Evolutionary conservation across 2,888 invertebrate genomes (phyloP).

Genomic region (Siphonodentalium dalli): DNA sequence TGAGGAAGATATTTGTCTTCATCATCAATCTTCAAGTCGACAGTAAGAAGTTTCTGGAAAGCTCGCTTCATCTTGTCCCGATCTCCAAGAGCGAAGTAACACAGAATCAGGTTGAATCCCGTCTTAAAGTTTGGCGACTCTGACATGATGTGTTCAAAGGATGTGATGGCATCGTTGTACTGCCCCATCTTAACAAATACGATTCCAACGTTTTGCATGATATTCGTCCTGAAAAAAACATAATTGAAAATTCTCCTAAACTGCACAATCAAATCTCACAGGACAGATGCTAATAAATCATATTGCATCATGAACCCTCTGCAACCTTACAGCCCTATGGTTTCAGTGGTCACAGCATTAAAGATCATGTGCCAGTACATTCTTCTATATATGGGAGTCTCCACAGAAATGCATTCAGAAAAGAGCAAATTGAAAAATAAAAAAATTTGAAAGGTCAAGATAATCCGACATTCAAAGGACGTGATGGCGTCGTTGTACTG

Average conservation of each 20-base stretch:
- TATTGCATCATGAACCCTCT: no score
- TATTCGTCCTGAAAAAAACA: slow-evolving; percentile 76
- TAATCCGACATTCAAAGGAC: no score
- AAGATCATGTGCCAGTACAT: no score
- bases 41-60: slow-evolving; percentile 87
- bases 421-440: not conserved
- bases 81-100: slow-evolving; percentile 74
- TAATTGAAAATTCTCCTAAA: no score
- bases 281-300: not conserved
- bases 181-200: slow-evolving; percentile 95
- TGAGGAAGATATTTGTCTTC: slow-evolving; percentile 74
- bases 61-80: slow-evolving; percentile 91
- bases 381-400: no score
- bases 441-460: no score
- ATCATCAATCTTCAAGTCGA: slow-evolving; percentile 80
- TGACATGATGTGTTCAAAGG: slow-evolving; percentile 97
- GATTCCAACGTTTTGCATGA: slow-evolving; percentile 97
- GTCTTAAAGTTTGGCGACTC: slow-evolving; percentile 89
- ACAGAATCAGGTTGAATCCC: slow-evolving; percentile 84
- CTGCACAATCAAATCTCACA: not conserved
- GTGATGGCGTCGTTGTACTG: slow-evolving; percentile 94
- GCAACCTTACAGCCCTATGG: no score
- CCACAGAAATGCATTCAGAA: not conserved
- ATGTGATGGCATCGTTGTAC: slow-evolving; percentile 93
- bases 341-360: no score